phyloP scores from a whole-genome alignment of 2,888 invertebrate genomes.

The Nemotelus pantherinus region DNA sequence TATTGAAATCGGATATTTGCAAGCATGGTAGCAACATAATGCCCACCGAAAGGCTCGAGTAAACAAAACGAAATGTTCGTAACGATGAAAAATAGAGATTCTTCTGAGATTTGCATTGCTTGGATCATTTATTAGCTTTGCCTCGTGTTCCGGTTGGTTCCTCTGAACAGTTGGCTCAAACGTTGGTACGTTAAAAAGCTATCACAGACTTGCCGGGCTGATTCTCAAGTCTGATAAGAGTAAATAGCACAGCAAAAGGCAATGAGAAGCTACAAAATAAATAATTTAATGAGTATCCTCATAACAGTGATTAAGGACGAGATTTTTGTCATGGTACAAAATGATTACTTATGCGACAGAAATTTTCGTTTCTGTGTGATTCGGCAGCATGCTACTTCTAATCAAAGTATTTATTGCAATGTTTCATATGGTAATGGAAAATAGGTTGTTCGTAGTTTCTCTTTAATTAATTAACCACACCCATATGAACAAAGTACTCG shows the following conservation, averaged over 20 bases:
- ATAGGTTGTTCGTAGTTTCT: background rate
- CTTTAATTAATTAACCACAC: conserved; percentile 25
- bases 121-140: background rate
- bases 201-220: background rate
- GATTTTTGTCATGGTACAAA: conserved; percentile 13
- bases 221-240: conserved; percentile 12
- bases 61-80: too few species aligned
- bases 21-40: background rate
- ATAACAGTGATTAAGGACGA: conserved; percentile 3
- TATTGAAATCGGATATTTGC: conserved; percentile 17
- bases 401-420: too few species aligned
- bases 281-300: background rate
- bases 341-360: background rate
- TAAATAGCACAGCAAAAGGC: background rate
- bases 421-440: too few species aligned
- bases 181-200: background rate
- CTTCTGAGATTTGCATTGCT: background rate
- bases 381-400: too few species aligned
- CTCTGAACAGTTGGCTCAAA: background rate
- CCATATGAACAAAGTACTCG: background rate
- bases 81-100: background rate
- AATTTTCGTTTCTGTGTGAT: background rate
- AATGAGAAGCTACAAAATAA: background rate
- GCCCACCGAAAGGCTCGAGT: background rate
- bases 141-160: background rate